Evolutionary conservation across 1,140 invertebrate species (phyloP).

Genomic region (Pogonomyrmex californicus): DNA sequence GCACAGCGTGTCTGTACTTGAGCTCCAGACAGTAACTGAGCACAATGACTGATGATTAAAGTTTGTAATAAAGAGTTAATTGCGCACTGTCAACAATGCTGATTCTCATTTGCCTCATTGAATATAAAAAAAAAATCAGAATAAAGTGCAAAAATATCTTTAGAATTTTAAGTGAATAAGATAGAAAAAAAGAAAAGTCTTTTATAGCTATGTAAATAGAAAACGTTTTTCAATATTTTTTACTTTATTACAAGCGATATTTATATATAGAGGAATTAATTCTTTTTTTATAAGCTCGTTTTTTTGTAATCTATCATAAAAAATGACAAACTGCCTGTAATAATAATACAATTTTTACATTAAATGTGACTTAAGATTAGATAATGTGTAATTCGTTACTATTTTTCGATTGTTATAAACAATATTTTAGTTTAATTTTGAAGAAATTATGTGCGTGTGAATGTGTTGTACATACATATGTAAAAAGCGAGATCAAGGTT

Average conservation of each 20-base stretch:
- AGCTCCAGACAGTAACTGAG: too few species aligned
- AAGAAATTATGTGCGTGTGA: too few species aligned
- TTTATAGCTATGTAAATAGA: neutral
- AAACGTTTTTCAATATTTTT: slow-evolving; percentile 5
- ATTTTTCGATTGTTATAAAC: too few species aligned
- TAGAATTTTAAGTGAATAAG: neutral
- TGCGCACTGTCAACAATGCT: too few species aligned
- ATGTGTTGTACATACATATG: neutral
- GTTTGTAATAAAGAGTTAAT: too few species aligned
- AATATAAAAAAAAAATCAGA: neutral
- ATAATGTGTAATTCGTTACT: neutral
- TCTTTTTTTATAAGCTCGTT: neutral
- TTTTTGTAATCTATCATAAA: neutral
- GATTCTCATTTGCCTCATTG: too few species aligned
- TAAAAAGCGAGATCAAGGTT: neutral
- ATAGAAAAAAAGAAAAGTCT: neutral
- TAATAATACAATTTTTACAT: neutral
- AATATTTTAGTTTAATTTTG: too few species aligned
- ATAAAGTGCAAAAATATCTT: neutral
- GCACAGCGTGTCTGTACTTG: too few species aligned
- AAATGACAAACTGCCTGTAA: neutral
- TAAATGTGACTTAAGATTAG: neutral
- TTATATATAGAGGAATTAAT: neutral
- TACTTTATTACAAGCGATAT: neutral
- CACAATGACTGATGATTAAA: too few species aligned